Percentiles rank a stretch among this genome's conserved stretches.
Evolutionary conservation across 2,113 vertebrate genomes (phyloP).

Genomic region (Grantiella picta): DNA sequence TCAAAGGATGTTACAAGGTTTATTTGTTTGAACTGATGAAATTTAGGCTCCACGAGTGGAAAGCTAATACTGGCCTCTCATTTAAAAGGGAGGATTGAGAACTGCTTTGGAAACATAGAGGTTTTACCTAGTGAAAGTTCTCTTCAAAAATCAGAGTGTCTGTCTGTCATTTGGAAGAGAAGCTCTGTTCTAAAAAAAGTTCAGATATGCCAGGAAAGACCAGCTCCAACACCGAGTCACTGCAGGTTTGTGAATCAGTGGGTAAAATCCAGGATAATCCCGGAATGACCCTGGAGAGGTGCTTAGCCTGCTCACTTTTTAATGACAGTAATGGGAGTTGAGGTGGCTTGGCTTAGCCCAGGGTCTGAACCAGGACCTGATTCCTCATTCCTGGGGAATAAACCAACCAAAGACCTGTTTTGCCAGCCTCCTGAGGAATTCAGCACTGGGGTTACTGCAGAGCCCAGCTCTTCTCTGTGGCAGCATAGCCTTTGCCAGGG

Average conservation of each 20-base stretch:
- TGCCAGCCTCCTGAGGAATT: background rate
- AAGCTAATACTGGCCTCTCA: background rate
- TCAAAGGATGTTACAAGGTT: background rate
- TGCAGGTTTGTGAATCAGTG: background rate
- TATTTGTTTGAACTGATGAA: conserved; percentile 29
- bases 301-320: background rate
- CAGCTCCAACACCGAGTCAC: background rate
- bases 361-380: background rate
- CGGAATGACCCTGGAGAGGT: background rate
- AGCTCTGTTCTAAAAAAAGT: background rate
- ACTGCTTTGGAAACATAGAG: background rate
- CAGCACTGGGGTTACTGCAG: accelerated
- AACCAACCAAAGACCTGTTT: background rate
- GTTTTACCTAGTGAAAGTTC: background rate
- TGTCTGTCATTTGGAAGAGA: background rate
- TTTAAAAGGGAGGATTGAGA: conserved; percentile 2
- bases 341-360: background rate
- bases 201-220: background rate
- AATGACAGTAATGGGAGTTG: background rate
- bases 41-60: background rate
- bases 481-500: background rate
- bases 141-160: background rate
- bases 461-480: background rate
- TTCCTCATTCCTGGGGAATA: background rate
- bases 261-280: background rate